Conservation (phyloP, 1,140 invertebrate species). For the Tetraneura akinire region DNA sequence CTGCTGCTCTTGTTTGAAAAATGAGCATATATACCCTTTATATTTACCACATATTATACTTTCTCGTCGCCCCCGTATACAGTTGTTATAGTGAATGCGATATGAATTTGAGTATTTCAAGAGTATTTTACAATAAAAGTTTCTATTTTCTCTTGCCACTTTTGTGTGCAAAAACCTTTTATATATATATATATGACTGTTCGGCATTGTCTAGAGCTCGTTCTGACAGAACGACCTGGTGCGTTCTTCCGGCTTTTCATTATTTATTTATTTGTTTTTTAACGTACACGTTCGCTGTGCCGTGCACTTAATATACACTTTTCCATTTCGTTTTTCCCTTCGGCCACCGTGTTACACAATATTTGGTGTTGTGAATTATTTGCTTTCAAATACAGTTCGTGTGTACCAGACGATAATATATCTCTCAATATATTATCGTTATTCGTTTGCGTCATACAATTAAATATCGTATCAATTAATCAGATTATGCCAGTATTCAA, state of each 20-base stretch:
- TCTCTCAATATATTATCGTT: too few relatives aligned
- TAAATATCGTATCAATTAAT: too few relatives aligned
- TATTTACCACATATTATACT: not conserved
- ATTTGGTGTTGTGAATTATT: not conserved
- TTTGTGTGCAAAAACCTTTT: not conserved
- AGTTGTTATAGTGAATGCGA: constrained; percentile 25
- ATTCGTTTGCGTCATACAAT: too few relatives aligned
- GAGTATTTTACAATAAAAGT: constrained; percentile 38
- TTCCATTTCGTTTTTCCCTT: not conserved
- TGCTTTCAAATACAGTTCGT: too few relatives aligned
- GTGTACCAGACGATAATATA: too few relatives aligned
- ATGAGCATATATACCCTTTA: constrained; percentile 42
- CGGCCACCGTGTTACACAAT: not conserved
- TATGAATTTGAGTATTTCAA: constrained; percentile 45
- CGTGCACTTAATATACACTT: not conserved
- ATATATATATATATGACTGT: not conserved
- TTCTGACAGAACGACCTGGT: constrained; percentile 4
- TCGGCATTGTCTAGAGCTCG: not conserved
- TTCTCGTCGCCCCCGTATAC: not conserved
- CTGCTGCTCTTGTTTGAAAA: constrained; percentile 31
- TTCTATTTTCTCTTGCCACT: not conserved
- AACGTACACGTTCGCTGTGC: not conserved
- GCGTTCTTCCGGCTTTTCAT: not conserved
- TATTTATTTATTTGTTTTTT: not conserved
- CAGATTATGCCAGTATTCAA: too few relatives aligned